Base-by-base conservation (phyloP, 1,140 invertebrate genomes). In the Drosophila bocki region DNA sequence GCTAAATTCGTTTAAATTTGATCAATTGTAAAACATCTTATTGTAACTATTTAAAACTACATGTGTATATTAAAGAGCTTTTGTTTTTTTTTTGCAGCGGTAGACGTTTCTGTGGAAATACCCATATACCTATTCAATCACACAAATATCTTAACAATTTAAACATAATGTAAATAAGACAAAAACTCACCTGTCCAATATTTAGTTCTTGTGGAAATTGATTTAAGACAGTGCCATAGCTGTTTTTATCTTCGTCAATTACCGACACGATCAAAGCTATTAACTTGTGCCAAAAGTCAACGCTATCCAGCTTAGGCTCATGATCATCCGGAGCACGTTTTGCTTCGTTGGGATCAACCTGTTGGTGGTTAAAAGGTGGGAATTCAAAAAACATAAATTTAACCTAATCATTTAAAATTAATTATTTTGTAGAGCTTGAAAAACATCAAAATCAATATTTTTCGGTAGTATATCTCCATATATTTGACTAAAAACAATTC, bases 281-380 rank as follows among this genome's bases (percentile, higher is more conserved):
- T 35, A 99, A 94, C 87, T 99, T 99, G 94, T 99, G 98, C 99
- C 99, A 99, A 93, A 99, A 99, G 92, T 99, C 98, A 13, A 99
- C 95, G 64, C 97, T 98, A 80, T 98, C 97, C 83, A 98, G 93
- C 67, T 96, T 95, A 3, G 98, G 98, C 2, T 97, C 98, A 81
- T 97, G 96, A 81, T 99, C 97, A 68, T 98, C 97, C 19, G 96
- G 95, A 85, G 98, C 97, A 48, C 96, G 94, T 87, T 98, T 98
- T 4, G 96, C 95, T 93, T 98, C 97, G 79, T 96, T 97, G 7
- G 97, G 97, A 94, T 98, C 97, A 62, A 96, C 95, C 95, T 96
- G 9, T 42, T 42, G n/a, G 11, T 57, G 9, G 35, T 42, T 26
- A 3, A 33, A 51, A 17, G 32, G n/a, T 17, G 9, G 13, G 37